These are phyloP conservation scores for Xenotilapia caudafasciata DNA, from an alignment of 2,113 vertebrate species.

Conservation along the genomic window DNA sequence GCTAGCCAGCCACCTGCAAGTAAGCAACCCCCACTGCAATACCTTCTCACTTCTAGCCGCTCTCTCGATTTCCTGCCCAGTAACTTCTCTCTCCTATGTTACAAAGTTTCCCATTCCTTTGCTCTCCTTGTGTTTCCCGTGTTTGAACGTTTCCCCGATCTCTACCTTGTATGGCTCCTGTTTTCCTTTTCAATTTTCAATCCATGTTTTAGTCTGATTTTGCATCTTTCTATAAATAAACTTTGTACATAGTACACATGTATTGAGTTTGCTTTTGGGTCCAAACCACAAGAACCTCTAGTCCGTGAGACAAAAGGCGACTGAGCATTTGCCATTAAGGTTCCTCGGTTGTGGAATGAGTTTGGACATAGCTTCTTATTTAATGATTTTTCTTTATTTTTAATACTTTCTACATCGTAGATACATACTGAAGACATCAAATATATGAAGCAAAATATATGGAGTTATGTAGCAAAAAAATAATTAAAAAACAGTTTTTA, in stretches of 20 bases:
- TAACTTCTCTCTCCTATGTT: background rate
- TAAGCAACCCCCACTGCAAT: background rate
- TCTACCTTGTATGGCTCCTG: background rate
- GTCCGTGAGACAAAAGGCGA: background rate
- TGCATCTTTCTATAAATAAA: background rate
- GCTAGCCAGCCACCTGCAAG: background rate
- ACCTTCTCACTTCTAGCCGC: background rate
- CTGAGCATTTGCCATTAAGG: background rate
- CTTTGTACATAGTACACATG: background rate
- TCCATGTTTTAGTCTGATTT: background rate
- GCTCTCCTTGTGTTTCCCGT: background rate
- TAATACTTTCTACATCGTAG: background rate
- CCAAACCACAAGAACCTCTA: background rate
- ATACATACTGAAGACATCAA: background rate
- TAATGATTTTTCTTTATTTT: background rate
- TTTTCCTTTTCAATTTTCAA: background rate
- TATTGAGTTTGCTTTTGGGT: background rate
- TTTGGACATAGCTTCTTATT: background rate
- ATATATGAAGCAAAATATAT: background rate
- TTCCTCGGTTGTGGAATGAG: background rate
- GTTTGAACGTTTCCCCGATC: rapidly evolving
- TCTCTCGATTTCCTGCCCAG: background rate
- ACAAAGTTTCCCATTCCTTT: background rate
- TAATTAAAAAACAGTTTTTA: background rate
- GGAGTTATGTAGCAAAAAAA: background rate